Percentiles rank a stretch among this genome's conserved stretches.
Evolutionary conservation across 53 echinoderm and acorn worm genomes (phyloP).

Genomic region (Echinarachnius parma): DNA sequence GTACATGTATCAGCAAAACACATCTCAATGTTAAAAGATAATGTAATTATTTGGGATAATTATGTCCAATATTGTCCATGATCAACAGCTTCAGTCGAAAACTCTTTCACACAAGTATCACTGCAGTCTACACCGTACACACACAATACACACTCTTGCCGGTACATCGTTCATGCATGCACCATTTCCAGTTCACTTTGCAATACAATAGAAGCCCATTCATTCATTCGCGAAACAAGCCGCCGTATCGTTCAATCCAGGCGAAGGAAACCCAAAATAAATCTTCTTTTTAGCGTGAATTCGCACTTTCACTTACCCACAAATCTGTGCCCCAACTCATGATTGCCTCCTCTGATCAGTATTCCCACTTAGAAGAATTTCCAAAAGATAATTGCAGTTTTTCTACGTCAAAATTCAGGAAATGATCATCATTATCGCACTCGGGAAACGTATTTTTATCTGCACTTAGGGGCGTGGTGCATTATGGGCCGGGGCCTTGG

Average conservation of each 20-base stretch:
- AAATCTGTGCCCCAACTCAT: constrained; percentile 89
- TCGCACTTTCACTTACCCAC: constrained; percentile 69
- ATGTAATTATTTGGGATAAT: too few species aligned
- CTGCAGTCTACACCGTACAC: not conserved
- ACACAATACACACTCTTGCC: not conserved
- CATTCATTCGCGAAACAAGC: not conserved
- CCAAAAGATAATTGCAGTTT: constrained; percentile 5
- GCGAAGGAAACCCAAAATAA: too few species aligned
- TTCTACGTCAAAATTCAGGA: not conserved
- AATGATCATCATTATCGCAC: not conserved
- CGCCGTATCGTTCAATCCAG: too few species aligned
- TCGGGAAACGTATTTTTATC: not conserved
- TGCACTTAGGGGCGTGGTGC: constrained; percentile 34
- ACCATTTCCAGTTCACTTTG: too few species aligned
- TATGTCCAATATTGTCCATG: too few species aligned
- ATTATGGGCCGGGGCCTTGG: constrained; percentile 10
- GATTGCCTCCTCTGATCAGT: constrained; percentile 20
- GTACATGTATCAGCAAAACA: too few species aligned
- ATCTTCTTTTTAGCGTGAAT: too few species aligned
- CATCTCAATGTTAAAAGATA: too few species aligned
- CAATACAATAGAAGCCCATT: not conserved
- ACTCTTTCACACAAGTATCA: too few species aligned
- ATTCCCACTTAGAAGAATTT: constrained; percentile 37
- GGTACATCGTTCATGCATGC: not conserved
- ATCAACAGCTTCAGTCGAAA: too few species aligned